Evolutionary conservation across 2,888 invertebrate genomes (phyloP).

Genomic region (Dorcus hopei): DNA sequence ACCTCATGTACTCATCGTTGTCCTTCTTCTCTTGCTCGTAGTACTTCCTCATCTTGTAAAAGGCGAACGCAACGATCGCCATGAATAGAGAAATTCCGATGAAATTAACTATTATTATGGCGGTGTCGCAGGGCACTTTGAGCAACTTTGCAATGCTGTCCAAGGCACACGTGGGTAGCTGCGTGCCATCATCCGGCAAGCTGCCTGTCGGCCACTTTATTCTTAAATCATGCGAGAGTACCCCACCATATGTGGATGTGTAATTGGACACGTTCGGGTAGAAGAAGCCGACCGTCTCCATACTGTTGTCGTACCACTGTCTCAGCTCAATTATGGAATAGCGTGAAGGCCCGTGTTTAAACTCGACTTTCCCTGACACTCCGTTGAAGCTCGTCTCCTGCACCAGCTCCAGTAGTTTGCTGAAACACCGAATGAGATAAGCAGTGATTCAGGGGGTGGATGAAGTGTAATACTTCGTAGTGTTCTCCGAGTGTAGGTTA

Average conservation of each 20-base stretch:
- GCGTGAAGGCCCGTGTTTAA: constrained; percentile 66
- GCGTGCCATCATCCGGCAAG: constrained; percentile 67
- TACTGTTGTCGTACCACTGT: constrained; percentile 56
- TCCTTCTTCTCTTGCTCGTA: constrained; percentile 65
- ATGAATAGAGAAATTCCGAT: constrained; percentile 35
- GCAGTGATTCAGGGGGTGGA: constrained; percentile 18
- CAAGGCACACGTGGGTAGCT: constrained; percentile 62
- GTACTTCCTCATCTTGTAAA: constrained; percentile 58
- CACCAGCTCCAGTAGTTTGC: constrained; percentile 60
- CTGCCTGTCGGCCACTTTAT: constrained; percentile 66
- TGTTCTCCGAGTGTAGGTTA: constrained; percentile 54
- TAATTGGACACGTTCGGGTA: neutral
- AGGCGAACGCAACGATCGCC: constrained; percentile 55
- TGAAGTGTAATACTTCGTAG: constrained; percentile 46
- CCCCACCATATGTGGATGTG: constrained; percentile 3
- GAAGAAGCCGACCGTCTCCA: constrained; percentile 32
- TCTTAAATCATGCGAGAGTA: neutral
- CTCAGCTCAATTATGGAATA: constrained; percentile 59
- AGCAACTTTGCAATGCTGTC: constrained; percentile 65
- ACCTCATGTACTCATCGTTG: constrained; percentile 68
- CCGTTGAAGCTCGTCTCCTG: constrained; percentile 68
- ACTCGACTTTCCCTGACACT: constrained; percentile 70
- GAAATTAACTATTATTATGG: constrained; percentile 64
- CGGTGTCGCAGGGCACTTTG: constrained; percentile 69
- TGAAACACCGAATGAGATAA: constrained; percentile 32